Evolutionary conservation across 2,888 invertebrate species (phyloP), one percentile per base, ranked within the genome.

Genomic region (Agriotes lineatus): DNA sequence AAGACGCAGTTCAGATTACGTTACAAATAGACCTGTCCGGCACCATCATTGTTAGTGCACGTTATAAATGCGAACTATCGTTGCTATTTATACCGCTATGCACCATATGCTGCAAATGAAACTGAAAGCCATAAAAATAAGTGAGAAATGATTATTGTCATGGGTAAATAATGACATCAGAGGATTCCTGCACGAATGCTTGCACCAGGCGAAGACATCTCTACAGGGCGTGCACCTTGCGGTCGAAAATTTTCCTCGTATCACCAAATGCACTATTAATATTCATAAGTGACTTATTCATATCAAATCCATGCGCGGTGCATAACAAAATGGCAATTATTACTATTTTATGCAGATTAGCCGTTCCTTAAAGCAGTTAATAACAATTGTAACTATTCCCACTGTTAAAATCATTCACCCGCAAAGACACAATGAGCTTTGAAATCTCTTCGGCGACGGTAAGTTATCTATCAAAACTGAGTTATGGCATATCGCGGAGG

Each of bases 1-100:
- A 52, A 33, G 48, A 57, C 25, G 48, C 45, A 56, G 35, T 60
- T 71, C 67, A 67, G 68, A 71, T 72, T 65, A 71, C 71, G 57
- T 75, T 73, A 74, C 75, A 75, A 75, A 75, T 75, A 73, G 71
- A 75, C 72, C 71, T 75, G 75, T 72, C 71, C 44, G 67, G 57
- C 71, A 59, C 65, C 70, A 72, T 73, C 72, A 72, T 69, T 69
- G 72, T 62, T 72, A 61, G 61, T 58, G 56, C 57, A 67, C 54
- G 64, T 72, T 72, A 74, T 72, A 71, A 72, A 74, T 72, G 70
- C 62, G 62, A 68, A 65, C 66, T 65, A 71, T 71, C 39, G 48
- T 44, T 39, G 25, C 48, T 69, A 68, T 68, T 68, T 68, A 68
- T 63, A 58, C 18, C 18, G 45, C 39, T 45, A 33, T 45, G 22